Percentiles rank a stretch among this genome's conserved stretches.
phyloP scores from a whole-genome alignment of 2,797 vertebrate species.

The Parambassis ranga region DNA sequence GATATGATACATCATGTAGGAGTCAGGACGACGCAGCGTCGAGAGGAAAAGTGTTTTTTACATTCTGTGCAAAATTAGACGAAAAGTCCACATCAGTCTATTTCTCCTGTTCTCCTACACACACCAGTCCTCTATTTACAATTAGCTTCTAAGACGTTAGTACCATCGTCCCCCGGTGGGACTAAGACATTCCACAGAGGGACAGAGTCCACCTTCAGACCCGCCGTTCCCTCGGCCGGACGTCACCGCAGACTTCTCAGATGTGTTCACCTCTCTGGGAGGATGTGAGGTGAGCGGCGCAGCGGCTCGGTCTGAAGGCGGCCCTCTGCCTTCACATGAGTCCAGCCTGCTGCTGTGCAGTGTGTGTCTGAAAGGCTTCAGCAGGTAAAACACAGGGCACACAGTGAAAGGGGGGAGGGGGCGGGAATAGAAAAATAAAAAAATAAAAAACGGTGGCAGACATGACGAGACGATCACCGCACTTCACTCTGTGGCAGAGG shows the following conservation, averaged over 20 bases:
- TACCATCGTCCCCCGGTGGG: constrained; percentile 27
- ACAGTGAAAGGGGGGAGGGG: constrained; percentile 40
- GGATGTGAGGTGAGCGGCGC: too few species aligned
- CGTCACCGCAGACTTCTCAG: too few species aligned
- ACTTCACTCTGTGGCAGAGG: constrained; percentile 61
- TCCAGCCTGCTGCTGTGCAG: constrained; percentile 33
- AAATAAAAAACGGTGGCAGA: constrained; percentile 51
- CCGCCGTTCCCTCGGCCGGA: too few species aligned
- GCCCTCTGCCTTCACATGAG: constrained; percentile 10
- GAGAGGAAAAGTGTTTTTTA: constrained; percentile 43
- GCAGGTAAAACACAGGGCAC: constrained; percentile 63
- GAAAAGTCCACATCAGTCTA: constrained; percentile 31
- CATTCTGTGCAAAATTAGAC: constrained; percentile 75
- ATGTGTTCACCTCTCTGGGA: too few species aligned
- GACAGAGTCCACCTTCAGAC: constrained; percentile 34
- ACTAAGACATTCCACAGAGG: constrained; percentile 44
- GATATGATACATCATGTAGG: constrained; percentile 12
- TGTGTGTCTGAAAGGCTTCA: constrained; percentile 57
- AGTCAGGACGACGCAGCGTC: constrained; percentile 3
- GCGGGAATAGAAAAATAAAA: constrained; percentile 56
- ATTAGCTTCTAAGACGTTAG: constrained; percentile 56
- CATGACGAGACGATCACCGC: constrained; percentile 55
- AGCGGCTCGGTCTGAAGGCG: constrained; percentile 8
- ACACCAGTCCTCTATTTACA: constrained; percentile 54
- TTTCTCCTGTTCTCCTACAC: constrained; percentile 3